Base-by-base conservation (phyloP, 2,888 invertebrate genomes). In the Lasioglossum oenotherae region DNA sequence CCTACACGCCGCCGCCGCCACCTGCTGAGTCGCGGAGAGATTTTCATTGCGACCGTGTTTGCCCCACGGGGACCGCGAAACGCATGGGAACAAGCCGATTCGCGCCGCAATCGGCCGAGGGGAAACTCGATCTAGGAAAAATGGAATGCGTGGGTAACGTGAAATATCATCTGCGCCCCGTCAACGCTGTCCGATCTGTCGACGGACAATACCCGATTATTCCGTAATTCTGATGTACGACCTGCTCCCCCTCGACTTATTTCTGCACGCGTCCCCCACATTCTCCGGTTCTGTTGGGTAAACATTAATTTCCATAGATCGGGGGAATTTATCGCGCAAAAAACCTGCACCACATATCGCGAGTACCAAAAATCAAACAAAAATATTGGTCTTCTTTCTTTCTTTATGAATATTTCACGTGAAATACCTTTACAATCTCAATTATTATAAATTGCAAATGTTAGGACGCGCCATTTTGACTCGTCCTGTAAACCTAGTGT, bases 11-110 rank as follows among this genome's bases (percentile, higher is more conserved):
- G 53, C 35, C n/a, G 53, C 64, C 2, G 35, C 83, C 89, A 84
- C 90, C 88, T 87, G 90, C 89, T 74, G 89, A 57, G 84, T 44
- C 85, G 83, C 84, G 19, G 82, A 57, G 85, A 87, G 82, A 81
- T 86, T 90, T 82, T 81, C 82, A 78, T 84, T 71, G 76, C 69
- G 49, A 23, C 46, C 41, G 74, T 44, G 53, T 73, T 79, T 57
- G 82, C 82, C 77, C 74, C 64, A 41, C 64, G 60, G 60, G 67
- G 83, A 41, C 86, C 81, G 67, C 77, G 1, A 12, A 57, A 57
- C 57, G 57, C 57, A 57, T 57, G 57, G 57, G 57, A 27, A 57
- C 57, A n/a, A n/a, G n/a, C 57, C 57, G 57, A 57, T 57, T 57
- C 86, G 80, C 75, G 71, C 71, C 85, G 85, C 69, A 31, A 80